These are phyloP conservation scores for Selenia dentaria DNA, from an alignment of 2,888 invertebrate species.

Conservation along the genomic window DNA sequence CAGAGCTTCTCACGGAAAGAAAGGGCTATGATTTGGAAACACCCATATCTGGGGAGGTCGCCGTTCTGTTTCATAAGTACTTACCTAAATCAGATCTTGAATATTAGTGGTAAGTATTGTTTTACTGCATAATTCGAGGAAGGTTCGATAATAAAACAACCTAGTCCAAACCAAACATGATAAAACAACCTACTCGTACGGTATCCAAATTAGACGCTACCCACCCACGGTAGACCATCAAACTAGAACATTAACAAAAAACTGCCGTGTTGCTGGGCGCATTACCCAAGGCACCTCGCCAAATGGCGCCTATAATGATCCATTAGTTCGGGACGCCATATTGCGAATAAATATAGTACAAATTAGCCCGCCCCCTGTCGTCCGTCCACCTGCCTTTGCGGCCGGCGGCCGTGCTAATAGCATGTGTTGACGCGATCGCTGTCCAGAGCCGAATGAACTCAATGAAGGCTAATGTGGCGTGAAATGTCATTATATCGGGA, in stretches of 20 bases:
- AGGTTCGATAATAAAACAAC: too few species aligned
- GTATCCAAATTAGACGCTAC: conserved; percentile 16
- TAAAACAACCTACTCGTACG: conserved; percentile 1
- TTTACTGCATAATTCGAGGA: too few species aligned
- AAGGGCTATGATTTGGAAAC: too few species aligned
- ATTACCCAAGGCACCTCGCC: conserved; percentile 70
- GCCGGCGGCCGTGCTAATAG: conserved; percentile 32
- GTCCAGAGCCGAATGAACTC: conserved; percentile 32
- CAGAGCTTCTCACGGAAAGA: too few species aligned
- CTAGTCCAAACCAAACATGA: conserved; percentile 7
- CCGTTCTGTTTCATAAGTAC: too few species aligned
- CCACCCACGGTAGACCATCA: conserved; percentile 15
- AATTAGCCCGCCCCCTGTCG: conserved; percentile 72
- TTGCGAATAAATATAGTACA: conserved; percentile 80
- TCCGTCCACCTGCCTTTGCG: conserved; percentile 61
- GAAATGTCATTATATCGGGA: conserved; percentile 64
- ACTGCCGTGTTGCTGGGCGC: conserved; percentile 39
- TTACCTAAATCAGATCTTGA: too few species aligned
- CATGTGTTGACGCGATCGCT: conserved; percentile 58
- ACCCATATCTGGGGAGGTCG: too few species aligned
- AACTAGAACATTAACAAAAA: conserved; percentile 29
- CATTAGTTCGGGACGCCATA: conserved; percentile 69
- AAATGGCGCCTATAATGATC: conserved; percentile 69
- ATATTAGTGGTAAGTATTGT: too few species aligned
- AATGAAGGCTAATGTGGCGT: conserved; percentile 51